Evolutionary conservation across 2,888 invertebrate genomes (phyloP).

Genomic region (Drosophila picticornis): DNA sequence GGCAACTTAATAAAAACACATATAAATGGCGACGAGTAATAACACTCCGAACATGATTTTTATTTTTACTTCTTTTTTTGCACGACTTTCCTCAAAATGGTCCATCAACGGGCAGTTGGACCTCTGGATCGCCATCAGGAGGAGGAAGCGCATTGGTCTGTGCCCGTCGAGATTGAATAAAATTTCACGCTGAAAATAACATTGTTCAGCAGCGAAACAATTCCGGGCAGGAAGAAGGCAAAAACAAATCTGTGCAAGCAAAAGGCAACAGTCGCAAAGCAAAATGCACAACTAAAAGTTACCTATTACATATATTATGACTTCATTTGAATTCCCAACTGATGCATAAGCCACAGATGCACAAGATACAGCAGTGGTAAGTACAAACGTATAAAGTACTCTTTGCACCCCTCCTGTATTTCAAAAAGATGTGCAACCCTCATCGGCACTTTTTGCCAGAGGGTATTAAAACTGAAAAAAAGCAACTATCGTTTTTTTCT

Average conservation of each 20-base stretch:
- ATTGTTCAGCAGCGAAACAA: slow-evolving; percentile 71
- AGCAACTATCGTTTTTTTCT: slow-evolving; percentile 1
- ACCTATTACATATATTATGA: neutral
- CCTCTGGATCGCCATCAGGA: slow-evolving; percentile 7
- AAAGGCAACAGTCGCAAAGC: slow-evolving; percentile 26
- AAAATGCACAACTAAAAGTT: slow-evolving; percentile 10
- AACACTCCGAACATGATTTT: slow-evolving; percentile 13
- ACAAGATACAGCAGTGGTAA: neutral
- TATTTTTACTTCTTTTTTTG: slow-evolving; percentile 23
- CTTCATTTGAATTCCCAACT: neutral
- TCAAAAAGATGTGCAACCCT: neutral
- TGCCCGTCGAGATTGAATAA: slow-evolving; percentile 65
- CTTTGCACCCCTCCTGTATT: neutral
- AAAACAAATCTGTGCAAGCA: slow-evolving; percentile 17
- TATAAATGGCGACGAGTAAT: slow-evolving; percentile 25
- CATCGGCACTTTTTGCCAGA: neutral
- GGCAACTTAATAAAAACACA: slow-evolving; percentile 22
- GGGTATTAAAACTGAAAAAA: slow-evolving; percentile 26
- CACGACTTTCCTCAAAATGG: slow-evolving; percentile 31
- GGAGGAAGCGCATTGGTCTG: slow-evolving; percentile 33
- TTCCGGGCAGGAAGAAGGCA: slow-evolving; percentile 33
- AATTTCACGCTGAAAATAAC: slow-evolving; percentile 76
- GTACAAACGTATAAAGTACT: neutral
- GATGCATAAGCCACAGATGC: neutral
- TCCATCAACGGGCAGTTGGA: slow-evolving; percentile 48